A percentile compares a stretch with the other conserved stretches of the same genome.
Evolutionary conservation across 2,113 vertebrate genomes (phyloP).

Genomic region (Macquaria ambigua): DNA sequence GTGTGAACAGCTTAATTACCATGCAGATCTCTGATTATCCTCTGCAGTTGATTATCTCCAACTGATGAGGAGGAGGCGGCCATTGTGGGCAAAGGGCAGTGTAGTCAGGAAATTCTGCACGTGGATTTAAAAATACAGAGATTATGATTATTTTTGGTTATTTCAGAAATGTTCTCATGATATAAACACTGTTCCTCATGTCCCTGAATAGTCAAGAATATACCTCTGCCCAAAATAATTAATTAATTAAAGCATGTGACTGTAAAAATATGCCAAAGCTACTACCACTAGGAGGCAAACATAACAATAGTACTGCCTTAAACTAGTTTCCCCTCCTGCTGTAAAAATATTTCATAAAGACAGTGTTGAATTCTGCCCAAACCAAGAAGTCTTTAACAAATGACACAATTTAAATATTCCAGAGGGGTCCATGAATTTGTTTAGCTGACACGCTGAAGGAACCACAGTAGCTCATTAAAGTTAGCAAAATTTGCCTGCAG

Average conservation of each 20-base stretch:
- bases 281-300: background rate
- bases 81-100: slow-evolving; percentile 79
- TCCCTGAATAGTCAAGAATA: background rate
- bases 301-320: slow-evolving; percentile 3
- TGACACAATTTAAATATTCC: background rate
- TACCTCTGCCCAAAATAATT: background rate
- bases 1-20: slow-evolving; percentile 80
- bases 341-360: background rate
- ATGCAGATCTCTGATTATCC: slow-evolving; percentile 93
- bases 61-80: slow-evolving; percentile 82
- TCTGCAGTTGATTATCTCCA: slow-evolving; percentile 93
- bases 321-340: background rate
- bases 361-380: background rate
- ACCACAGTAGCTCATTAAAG: slow-evolving; percentile 20
- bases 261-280: background rate
- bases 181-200: background rate
- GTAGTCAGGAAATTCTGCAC: slow-evolving; percentile 35
- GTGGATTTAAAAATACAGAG: background rate
- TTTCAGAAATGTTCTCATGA: background rate
- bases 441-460: background rate
- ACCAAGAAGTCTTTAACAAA: background rate
- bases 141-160: background rate
- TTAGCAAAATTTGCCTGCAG: slow-evolving; percentile 4
- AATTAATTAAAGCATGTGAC: background rate
- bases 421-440: fast-evolving